Percentiles rank a stretch among this genome's conserved stretches.
phyloP scores from a whole-genome alignment of 30 jellyfish, hydroid and myxozoan genomes.

The Hydra vulgaris region DNA sequence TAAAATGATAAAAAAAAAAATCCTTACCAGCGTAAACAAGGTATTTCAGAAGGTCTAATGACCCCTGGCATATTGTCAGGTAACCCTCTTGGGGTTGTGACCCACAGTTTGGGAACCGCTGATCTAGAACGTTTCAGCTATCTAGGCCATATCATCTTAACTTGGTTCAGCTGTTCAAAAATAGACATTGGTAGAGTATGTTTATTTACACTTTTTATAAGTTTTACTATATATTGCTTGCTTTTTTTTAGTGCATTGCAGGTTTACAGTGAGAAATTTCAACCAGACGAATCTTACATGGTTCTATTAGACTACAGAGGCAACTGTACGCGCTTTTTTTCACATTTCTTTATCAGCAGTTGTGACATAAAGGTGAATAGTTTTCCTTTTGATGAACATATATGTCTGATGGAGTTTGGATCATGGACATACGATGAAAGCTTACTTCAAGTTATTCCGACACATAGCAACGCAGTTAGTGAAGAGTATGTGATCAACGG shows the following conservation, averaged over 20 bases:
- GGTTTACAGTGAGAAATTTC: constrained; percentile 7
- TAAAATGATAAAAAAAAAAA: no score
- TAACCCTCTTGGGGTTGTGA: no score
- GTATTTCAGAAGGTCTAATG: no score
- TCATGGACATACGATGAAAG: constrained; percentile 65
- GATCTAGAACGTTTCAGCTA: no score
- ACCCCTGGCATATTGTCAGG: no score
- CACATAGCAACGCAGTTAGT: constrained; percentile 39
- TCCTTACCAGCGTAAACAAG: no score
- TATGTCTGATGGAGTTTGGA: constrained; percentile 50
- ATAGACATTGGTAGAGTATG: no score
- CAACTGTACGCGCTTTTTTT: constrained; percentile 44
- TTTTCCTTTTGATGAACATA: constrained; percentile 71
- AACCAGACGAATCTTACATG: constrained; percentile 17
- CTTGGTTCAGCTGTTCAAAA: no score
- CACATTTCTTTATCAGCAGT: constrained; percentile 57
- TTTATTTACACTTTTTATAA: no score
- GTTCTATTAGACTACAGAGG: constrained; percentile 39
- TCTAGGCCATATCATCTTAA: no score
- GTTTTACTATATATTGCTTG: no score
- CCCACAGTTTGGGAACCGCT: no score
- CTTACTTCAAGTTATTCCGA: constrained; percentile 25
- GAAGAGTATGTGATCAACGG: constrained; percentile 52
- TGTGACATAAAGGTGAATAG: constrained; percentile 67
- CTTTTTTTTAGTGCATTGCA: neutral